These are phyloP conservation scores for Aphis gossypii DNA, from an alignment of 1,140 invertebrate species.

Conservation along the genomic window DNA sequence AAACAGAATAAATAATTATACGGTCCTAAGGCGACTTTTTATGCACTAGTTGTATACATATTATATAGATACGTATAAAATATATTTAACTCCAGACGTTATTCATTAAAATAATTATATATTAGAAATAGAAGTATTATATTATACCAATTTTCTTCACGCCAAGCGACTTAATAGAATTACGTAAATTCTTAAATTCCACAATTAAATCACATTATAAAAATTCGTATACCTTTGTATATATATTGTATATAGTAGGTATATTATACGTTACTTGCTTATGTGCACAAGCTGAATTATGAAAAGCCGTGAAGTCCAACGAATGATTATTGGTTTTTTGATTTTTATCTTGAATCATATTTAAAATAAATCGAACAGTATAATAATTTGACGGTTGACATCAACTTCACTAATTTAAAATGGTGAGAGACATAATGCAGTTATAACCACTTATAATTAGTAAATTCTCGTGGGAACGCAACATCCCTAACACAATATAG, in stretches of 20 bases:
- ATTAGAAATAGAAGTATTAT: background rate
- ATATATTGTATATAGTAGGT: too few species aligned
- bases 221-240: background rate
- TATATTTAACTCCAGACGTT: background rate
- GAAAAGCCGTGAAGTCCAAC: background rate
- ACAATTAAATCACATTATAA: background rate
- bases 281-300: background rate
- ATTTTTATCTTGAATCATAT: background rate
- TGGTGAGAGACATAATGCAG: background rate
- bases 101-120: conserved; percentile 2
- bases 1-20: background rate
- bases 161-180: background rate
- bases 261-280: background rate
- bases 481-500: background rate
- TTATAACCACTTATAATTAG: conserved; percentile 8
- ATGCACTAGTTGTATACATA: background rate
- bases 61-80: background rate
- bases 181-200: background rate
- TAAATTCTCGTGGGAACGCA: background rate
- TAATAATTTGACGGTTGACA: background rate
- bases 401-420: conserved; percentile 8
- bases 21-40: background rate
- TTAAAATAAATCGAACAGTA: background rate
- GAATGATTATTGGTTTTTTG: background rate
- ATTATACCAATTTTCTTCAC: background rate